phyloP scores from a whole-genome alignment of 2,797 vertebrate species.

The Lepilemur ruficaudatus region DNA sequence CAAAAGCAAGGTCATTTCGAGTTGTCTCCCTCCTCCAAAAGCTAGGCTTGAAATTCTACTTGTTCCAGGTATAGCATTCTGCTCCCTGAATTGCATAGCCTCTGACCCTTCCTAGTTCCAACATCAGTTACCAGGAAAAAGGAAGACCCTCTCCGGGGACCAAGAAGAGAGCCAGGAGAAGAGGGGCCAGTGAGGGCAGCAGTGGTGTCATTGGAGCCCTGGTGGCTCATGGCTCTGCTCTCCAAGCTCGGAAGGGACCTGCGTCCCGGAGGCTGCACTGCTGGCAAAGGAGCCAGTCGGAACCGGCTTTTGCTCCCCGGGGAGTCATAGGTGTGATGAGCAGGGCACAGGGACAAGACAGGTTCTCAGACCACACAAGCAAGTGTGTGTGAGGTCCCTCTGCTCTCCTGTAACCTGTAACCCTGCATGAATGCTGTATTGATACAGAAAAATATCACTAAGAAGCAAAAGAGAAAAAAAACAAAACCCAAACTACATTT shows the following conservation, averaged over 20 bases:
- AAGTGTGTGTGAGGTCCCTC: not conserved
- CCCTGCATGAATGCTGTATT: not conserved
- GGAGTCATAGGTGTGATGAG: fast-evolving
- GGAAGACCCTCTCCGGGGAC: not conserved
- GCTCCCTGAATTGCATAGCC: not conserved
- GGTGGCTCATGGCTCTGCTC: fast-evolving
- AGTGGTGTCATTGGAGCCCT: fast-evolving
- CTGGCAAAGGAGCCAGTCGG: no score
- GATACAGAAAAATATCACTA: not conserved
- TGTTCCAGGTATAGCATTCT: not conserved
- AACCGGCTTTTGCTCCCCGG: not conserved
- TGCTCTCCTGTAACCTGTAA: not conserved
- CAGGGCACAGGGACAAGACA: not conserved
- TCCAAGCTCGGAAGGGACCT: not conserved
- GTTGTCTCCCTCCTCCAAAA: not conserved
- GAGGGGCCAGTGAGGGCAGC: not conserved
- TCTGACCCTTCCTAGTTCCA: not conserved
- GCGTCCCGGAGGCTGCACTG: not conserved
- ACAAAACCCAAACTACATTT: not conserved
- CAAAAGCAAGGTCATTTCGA: not conserved
- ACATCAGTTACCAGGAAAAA: not conserved
- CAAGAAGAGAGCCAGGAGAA: not conserved
- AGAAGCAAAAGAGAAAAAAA: not conserved
- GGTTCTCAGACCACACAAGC: not conserved
- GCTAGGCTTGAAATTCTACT: not conserved